phyloP scores from a whole-genome alignment of 2,797 vertebrate species.

The Sebastolobus altivelis region DNA sequence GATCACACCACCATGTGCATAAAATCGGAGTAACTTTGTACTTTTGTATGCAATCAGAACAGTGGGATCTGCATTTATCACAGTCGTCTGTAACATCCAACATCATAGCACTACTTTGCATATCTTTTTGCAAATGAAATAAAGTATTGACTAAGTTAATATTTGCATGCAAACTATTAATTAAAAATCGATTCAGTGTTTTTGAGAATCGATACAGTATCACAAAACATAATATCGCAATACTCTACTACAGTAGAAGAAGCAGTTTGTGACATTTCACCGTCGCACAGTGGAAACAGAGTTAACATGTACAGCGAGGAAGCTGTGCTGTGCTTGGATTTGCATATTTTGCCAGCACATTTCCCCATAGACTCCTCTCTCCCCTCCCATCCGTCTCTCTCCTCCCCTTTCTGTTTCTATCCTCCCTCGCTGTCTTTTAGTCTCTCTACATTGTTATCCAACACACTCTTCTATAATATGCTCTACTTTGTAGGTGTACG shows the following conservation, averaged over 20 bases:
- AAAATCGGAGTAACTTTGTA: no score
- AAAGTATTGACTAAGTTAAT: no score
- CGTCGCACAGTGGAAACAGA: constrained; percentile 4
- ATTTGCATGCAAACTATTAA: no score
- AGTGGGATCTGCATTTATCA: no score
- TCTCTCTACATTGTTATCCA: constrained; percentile 34
- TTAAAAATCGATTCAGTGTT: no score
- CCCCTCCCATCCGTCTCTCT: constrained; percentile 34
- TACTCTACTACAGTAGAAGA: background rate
- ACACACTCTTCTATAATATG: constrained; percentile 17
- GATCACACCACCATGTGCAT: no score
- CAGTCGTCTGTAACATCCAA: no score
- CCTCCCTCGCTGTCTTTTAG: constrained; percentile 32
- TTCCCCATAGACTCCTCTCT: constrained; percentile 31
- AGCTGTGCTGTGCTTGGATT: constrained; percentile 39
- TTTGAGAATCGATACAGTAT: no score
- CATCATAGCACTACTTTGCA: no score
- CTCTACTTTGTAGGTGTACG: constrained; percentile 13
- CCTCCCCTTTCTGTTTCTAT: constrained; percentile 44
- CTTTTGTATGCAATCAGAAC: no score
- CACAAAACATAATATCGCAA: no score
- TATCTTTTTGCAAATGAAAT: no score
- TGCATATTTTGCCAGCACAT: constrained; percentile 34
- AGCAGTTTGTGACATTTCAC: constrained; percentile 21
- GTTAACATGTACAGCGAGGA: constrained; percentile 4